Conservation (phyloP, 2,888 invertebrate species). For the Agonopterix heracliana region DNA sequence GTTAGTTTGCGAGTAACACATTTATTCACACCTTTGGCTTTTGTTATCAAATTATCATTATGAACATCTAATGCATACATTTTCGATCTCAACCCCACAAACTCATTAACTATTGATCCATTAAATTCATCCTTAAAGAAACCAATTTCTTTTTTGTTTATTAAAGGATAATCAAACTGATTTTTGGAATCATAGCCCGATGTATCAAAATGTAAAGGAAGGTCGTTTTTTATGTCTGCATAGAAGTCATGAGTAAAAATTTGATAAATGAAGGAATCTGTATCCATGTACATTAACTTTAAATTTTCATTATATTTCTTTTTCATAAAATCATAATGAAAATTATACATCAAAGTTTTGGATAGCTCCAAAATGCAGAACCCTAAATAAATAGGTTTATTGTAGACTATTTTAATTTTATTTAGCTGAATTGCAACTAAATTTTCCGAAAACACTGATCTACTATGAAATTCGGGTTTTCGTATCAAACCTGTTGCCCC, state of each 20-base stretch:
- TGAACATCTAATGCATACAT: background rate
- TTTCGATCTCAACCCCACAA: background rate
- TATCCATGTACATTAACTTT: background rate
- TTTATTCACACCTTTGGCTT: background rate
- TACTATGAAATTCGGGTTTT: background rate
- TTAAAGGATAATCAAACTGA: background rate
- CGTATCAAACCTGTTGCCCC: slow-evolving; percentile 19
- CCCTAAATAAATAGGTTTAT: background rate
- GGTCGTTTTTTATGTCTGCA: background rate
- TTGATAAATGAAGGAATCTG: too few species aligned
- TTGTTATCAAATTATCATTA: background rate
- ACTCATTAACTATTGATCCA: background rate
- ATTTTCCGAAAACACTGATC: background rate
- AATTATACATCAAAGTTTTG: slow-evolving; percentile 1
- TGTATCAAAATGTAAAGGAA: background rate
- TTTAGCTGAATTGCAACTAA: too few species aligned
- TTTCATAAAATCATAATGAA: background rate
- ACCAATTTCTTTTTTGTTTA: background rate
- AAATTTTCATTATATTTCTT: background rate
- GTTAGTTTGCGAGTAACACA: background rate
- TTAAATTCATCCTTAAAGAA: background rate
- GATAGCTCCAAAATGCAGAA: background rate
- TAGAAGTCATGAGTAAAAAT: too few species aligned
- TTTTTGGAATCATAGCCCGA: background rate
- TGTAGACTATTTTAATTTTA: background rate